Conservation (phyloP, 2,113 vertebrate genomes). For the Sclerurus mexicanus region DNA sequence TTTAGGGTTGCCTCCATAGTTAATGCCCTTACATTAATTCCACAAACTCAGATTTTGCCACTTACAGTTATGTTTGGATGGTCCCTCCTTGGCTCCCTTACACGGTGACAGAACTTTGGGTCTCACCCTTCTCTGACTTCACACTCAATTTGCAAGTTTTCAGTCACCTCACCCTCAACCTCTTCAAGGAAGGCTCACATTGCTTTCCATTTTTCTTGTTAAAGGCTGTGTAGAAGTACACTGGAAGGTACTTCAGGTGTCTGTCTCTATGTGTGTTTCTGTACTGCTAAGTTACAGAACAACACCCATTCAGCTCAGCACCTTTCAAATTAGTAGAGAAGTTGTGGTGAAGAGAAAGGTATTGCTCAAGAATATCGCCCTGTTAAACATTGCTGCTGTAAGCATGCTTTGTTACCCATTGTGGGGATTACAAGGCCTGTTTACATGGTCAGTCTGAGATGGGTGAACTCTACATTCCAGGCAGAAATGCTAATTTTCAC, state of each 20-base stretch:
- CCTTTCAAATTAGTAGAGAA: background rate
- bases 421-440: background rate
- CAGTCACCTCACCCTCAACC: background rate
- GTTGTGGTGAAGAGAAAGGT: background rate
- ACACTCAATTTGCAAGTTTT: background rate
- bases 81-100: background rate
- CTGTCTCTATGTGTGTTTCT: background rate
- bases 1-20: background rate
- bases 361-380: accelerated
- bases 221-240: background rate
- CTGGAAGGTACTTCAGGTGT: background rate
- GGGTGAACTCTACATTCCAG: background rate
- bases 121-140: background rate
- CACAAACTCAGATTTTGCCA: background rate
- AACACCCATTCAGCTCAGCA: background rate
- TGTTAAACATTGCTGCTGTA: background rate
- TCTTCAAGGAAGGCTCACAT: background rate
- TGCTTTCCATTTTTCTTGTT: background rate
- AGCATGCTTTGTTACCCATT: background rate
- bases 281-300: background rate
- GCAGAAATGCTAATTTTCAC: background rate
- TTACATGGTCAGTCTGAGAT: background rate
- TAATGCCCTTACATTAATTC: background rate
- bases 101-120: background rate
- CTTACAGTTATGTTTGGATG: background rate